phyloP scores from a whole-genome alignment of 2,797 vertebrate genomes.

The Podarcis lilfordi region DNA sequence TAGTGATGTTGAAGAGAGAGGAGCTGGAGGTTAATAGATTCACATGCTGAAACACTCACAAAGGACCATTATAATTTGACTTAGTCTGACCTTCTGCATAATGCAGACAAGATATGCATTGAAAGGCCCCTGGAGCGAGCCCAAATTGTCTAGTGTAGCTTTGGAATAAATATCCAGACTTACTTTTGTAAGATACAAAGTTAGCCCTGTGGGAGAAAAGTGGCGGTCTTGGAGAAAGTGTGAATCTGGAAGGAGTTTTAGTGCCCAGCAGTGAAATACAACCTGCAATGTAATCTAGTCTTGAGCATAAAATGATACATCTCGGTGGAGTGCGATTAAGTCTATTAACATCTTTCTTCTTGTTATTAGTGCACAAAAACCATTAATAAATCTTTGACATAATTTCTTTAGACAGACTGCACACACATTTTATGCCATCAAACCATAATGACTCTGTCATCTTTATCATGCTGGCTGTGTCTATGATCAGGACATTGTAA shows the following conservation, averaged over 20 bases:
- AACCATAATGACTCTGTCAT: slow-evolving; percentile 1
- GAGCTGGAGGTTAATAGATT: slow-evolving; percentile 15
- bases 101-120: slow-evolving; percentile 2
- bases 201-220: neutral
- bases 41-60: slow-evolving; percentile 11
- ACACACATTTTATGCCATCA: neutral
- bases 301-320: neutral
- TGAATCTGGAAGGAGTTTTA: neutral
- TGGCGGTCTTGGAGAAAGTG: neutral
- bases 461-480: slow-evolving; percentile 29
- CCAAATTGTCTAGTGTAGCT: neutral
- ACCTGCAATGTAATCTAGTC: neutral
- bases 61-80: slow-evolving; percentile 10
- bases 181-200: neutral
- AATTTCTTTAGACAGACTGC: slow-evolving; percentile 16
- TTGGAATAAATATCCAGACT: neutral
- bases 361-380: slow-evolving; percentile 5
- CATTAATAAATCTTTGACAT: slow-evolving; percentile 21
- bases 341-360: neutral
- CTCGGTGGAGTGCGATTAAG: neutral
- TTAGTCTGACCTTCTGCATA: slow-evolving; percentile 3
- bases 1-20: neutral
- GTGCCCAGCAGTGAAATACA: neutral
- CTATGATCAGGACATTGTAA: slow-evolving; percentile 10
- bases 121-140: neutral